A percentile compares a stretch with the other conserved stretches of the same genome.
Conservation (phyloP, 1,140 invertebrate genomes). For the Brachionus plicatilis region DNA sequence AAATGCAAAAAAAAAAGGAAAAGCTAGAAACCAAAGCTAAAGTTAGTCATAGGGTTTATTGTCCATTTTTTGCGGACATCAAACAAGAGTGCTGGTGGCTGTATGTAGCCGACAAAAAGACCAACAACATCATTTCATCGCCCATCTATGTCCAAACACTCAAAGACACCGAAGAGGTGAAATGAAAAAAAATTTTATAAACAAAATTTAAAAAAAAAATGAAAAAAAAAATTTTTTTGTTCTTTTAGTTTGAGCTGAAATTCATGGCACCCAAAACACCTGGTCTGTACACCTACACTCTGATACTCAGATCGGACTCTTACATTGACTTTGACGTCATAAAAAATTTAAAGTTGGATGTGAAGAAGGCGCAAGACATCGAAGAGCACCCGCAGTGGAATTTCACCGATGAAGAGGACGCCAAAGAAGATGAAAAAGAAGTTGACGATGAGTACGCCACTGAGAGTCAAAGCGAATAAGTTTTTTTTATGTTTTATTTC, state of each 20-base stretch:
- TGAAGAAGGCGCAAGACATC: neutral
- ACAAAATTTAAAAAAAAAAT: neutral
- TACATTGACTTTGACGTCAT: conserved; percentile 63
- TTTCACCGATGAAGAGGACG: conserved; percentile 37
- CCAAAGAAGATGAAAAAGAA: neutral
- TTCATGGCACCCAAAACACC: conserved; percentile 91
- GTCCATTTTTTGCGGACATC: conserved; percentile 86
- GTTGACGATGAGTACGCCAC: conserved; percentile 19
- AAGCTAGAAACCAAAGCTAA: conserved; percentile 84
- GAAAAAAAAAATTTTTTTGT: neutral
- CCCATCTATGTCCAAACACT: conserved; percentile 74
- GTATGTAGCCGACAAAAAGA: conserved; percentile 90
- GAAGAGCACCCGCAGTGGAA: conserved; percentile 39
- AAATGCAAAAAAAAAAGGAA: conserved; percentile 67
- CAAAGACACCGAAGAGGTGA: conserved; percentile 55
- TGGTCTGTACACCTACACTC: conserved; percentile 84
- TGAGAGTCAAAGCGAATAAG: conserved; percentile 26
- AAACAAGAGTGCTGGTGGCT: conserved; percentile 99
- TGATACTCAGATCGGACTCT: conserved; percentile 87
- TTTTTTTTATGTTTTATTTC: neutral
- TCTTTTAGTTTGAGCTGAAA: conserved; percentile 74
- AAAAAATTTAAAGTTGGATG: conserved; percentile 36
- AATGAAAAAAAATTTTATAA: neutral
- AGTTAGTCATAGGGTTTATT: conserved; percentile 87
- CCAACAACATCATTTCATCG: conserved; percentile 76